Evolutionary conservation across 2,113 vertebrate species (phyloP), one percentile per base, ranked within the genome.

Genomic region (Cichladusa arquata): DNA sequence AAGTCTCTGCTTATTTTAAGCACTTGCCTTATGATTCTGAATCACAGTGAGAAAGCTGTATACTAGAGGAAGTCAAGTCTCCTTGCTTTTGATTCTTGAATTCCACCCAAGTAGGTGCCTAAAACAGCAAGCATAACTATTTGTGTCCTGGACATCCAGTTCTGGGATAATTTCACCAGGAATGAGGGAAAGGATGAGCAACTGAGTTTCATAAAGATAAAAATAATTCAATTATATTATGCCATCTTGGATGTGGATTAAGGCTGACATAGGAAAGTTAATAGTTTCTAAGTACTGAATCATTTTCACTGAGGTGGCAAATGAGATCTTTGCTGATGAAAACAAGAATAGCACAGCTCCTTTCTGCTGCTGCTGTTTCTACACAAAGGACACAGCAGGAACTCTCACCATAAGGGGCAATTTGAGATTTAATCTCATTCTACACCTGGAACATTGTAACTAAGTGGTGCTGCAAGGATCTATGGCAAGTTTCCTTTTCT

Each of bases 11-110:
- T 79, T 93, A 79, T 76, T 96, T 94, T 88, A 90, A 90, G 50
- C 50, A 38, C 26, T 71, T 92, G 40, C 29, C 79, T 96, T 80
- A 65, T 69, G 95, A 95, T 90, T 88, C 70, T 94, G 81, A 94
- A 86, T 86, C 85, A 86, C 9, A 61, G 40, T 2, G 12, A 91
- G 81, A 88, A 65, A 88, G 61, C 17, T 12, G 33, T 33, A 6
- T 29, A 77, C 44, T 2, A 57, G 42, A 80, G 45, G 40, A 93
- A 94, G 54, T 70, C 57, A 87, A 72, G 48, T 34, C 40, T 72
- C 54, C 62, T 72, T 36, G 65, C 34, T 85, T 93, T 23, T 69
- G 47, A 64, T 67, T 79, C 36, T 36, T 93, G 65, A 92, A 88
- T 85, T 81, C 26, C 48, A 82, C 34, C 57, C 48, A 92, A 67